Base-by-base conservation (phyloP, 1,140 invertebrate genomes). In the Hycleus phaleratus region DNA sequence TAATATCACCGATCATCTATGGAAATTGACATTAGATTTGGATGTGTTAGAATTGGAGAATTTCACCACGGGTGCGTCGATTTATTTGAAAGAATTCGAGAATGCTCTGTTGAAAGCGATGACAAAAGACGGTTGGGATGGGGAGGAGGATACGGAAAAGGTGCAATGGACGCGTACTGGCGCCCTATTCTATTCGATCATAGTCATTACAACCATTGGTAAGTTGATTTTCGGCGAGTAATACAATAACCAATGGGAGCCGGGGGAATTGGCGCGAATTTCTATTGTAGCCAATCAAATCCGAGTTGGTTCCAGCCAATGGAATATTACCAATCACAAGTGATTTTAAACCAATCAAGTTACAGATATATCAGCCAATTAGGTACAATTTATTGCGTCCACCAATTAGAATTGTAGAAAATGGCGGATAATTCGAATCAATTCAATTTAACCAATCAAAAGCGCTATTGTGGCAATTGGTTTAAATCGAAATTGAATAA, bases 161-260 rank as follows among this genome's bases (percentile, higher is more conserved):
- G 83, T 86, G 49, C 90, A 93, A 69, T 95, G 92, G 92, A 93
- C 90, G 2, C 91, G 93, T 68, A 83, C 87, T 9, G 94, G 93
- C 2, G 88, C 93, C 1, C 81, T 97, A 3, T 95, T 97, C 74
- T 98, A 98, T 76, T 96, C 92, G 57, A 92, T 98, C 65, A 97
- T 97, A 66, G 93, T 97, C 46, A 97, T 97, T 68, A 97, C 94
- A 1, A 97, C 93, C 18, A 97, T 96, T 51, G 94, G 94, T 95
- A 72, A 18, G 18, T 18, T 18, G 18, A 2, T 18, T 18, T 18
- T 18, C 1, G 18, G 18, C 18, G 2, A 84, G 82, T 59, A 2
- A 3, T 26, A 51, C 49, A 26, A 48, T 5, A 44, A 12, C 9
- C 18, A 46, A 18, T 18, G 18, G 18, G 18, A 18, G 1, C 2